Conservation (phyloP, 2,888 invertebrate genomes). For the Polydrusus tereticollis region DNA sequence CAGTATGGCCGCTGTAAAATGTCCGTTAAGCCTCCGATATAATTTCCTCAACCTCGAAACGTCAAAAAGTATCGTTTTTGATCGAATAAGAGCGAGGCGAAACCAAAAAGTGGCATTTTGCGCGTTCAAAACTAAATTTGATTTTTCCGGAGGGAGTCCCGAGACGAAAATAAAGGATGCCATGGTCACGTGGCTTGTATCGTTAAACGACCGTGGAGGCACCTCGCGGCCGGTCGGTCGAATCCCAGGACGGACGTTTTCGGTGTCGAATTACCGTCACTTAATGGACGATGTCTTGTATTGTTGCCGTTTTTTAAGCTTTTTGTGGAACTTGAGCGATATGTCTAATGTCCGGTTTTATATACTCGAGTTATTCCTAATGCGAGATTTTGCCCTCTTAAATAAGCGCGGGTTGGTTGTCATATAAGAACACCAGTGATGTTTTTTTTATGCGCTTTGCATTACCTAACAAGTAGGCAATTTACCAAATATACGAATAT, state of each 20-base stretch:
- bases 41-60: conserved; percentile 49
- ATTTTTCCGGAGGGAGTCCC: conserved; percentile 58
- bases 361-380: no score
- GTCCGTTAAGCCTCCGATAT: conserved; percentile 33
- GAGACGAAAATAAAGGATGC: conserved; percentile 62
- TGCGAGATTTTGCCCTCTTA: no score
- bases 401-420: no score
- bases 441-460: no score
- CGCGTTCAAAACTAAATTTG: conserved; percentile 59
- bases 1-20: conserved; percentile 30
- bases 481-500: no score
- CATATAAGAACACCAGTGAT: no score
- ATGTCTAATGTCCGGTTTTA: no score
- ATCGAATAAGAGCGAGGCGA: conserved; percentile 51
- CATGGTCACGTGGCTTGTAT: conserved; percentile 61
- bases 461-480: no score
- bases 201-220: conserved; percentile 57
- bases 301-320: conserved; percentile 31
- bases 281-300: conserved; percentile 64
- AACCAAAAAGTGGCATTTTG: conserved; percentile 52
- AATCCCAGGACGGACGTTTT: conserved; percentile 62
- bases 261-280: conserved; percentile 67
- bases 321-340: no score
- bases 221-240: conserved; percentile 53
- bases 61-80: conserved; percentile 54